Conservation (phyloP, 2,888 invertebrate species). For the Aleiodes testaceus region DNA sequence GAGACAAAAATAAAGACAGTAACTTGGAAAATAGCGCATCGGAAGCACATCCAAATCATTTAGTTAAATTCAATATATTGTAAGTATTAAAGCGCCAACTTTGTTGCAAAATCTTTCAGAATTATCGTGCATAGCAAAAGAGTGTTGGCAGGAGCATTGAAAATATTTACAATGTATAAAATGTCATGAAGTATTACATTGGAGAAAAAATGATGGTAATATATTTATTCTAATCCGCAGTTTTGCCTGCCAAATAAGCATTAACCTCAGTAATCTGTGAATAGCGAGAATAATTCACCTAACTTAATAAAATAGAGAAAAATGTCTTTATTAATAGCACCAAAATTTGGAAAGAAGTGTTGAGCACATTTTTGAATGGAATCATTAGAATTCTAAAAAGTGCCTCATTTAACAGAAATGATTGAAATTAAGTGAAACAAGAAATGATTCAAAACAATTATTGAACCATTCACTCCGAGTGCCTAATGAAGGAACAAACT, state of each 20-base stretch:
- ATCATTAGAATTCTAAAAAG: slow-evolving; percentile 46
- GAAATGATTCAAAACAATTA: too few relatives aligned
- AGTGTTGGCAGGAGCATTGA: background rate
- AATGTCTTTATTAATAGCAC: slow-evolving; percentile 56
- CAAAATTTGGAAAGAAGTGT: slow-evolving; percentile 52
- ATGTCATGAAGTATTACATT: background rate
- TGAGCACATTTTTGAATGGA: slow-evolving; percentile 28
- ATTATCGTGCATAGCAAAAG: slow-evolving; percentile 3
- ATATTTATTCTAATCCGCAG: background rate
- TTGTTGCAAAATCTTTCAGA: slow-evolving; percentile 48
- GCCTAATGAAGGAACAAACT: too few relatives aligned
- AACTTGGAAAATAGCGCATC: too few relatives aligned
- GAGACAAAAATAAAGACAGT: too few relatives aligned
- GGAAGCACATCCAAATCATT: too few relatives aligned
- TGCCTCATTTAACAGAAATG: too few relatives aligned
- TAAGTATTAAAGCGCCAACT: slow-evolving; percentile 51
- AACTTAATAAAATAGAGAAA: slow-evolving; percentile 8
- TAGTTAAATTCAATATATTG: background rate
- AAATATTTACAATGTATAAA: slow-evolving; percentile 17
- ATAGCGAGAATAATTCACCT: slow-evolving; percentile 28
- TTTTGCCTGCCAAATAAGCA: slow-evolving; percentile 26
- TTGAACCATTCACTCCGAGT: too few relatives aligned
- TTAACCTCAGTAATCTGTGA: slow-evolving; percentile 28
- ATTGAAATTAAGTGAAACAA: too few relatives aligned
- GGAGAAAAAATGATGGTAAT: background rate